Conservation (phyloP, 1,140 invertebrate genomes). For the Heliconius melpomene region DNA sequence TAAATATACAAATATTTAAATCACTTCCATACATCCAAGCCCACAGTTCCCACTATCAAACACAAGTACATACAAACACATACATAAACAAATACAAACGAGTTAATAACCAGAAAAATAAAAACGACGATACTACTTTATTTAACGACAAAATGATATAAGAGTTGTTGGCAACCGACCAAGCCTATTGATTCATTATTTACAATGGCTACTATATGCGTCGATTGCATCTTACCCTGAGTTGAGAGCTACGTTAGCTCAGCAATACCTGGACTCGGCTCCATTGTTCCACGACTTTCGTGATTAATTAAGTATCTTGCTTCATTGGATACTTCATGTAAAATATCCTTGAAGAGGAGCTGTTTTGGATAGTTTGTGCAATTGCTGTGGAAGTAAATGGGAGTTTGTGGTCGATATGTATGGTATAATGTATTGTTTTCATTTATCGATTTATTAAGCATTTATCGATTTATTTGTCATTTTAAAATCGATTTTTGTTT, state of each 20-base stretch:
- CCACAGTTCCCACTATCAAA: neutral
- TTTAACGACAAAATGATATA: conserved; percentile 14
- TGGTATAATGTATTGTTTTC: neutral
- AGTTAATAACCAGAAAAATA: conserved; percentile 3
- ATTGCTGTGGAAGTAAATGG: neutral
- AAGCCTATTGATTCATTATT: conserved; percentile 40
- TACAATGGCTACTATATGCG: conserved; percentile 40
- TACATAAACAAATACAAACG: neutral
- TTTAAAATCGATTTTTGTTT: too few relatives aligned
- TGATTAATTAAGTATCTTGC: neutral
- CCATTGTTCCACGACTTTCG: conserved; percentile 34
- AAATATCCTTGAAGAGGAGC: neutral
- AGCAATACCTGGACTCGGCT: conserved; percentile 28
- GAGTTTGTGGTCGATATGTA: neutral
- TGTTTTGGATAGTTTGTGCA: neutral
- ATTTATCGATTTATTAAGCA: neutral
- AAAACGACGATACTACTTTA: neutral
- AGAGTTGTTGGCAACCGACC: neutral
- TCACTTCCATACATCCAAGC: too few relatives aligned
- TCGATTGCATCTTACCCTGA: conserved; percentile 44
- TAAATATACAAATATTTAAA: too few relatives aligned
- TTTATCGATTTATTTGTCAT: neutral
- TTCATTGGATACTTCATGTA: neutral
- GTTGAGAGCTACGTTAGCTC: conserved; percentile 22
- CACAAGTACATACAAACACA: neutral